Evolutionary conservation across 2,113 vertebrate genomes (phyloP), one percentile per base, ranked within the genome.

Genomic region (Bubo bubo): DNA sequence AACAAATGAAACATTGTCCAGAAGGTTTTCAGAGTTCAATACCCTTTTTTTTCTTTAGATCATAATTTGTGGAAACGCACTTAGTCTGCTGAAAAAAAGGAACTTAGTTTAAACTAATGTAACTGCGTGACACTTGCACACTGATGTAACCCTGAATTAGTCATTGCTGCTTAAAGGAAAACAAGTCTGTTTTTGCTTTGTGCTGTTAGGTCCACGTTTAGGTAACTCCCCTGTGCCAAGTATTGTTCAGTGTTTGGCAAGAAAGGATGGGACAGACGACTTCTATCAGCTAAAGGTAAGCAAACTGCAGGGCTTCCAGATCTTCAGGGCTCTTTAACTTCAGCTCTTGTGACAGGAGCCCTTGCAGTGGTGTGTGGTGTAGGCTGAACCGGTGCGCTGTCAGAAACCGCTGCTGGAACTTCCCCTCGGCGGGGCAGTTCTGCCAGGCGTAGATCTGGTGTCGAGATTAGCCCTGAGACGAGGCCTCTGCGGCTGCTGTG

Each of bases 221-320:
- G 99, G 99, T 96, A 99, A 99, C 98, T 99, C 99, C 85, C 99
- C 99, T 6, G 99, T 99, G 96, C 99, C 99, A 66, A 99, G 99
- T 98, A 99, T 99, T 97, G 99, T 99, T 94, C 99, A 99, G 97
- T 99, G 99, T 98, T 98, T 99, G 98, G 99, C 99, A 72, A 99
- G 99, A 94, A 99, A 99, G 97, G 99, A 99, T 34, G 99, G 99
- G 96, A 99, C 99, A 1, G 99, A 99, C 96, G 99, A 99, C 98
- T 99, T 99, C 86, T 99, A 99, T 97, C 99, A 99, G 97, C 98
- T 99, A 73, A 99, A 99, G 99, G 99, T 99, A 97, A 99, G 98
- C 86, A 86, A 96, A 86, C 41, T 34, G 41, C 77, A 81, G 58
- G 37, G 62, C 49, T 84, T 43, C 55, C 70, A 64, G 45, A 23